Conservation (phyloP, 2,797 vertebrate genomes). For the Dallia pectoralis region DNA sequence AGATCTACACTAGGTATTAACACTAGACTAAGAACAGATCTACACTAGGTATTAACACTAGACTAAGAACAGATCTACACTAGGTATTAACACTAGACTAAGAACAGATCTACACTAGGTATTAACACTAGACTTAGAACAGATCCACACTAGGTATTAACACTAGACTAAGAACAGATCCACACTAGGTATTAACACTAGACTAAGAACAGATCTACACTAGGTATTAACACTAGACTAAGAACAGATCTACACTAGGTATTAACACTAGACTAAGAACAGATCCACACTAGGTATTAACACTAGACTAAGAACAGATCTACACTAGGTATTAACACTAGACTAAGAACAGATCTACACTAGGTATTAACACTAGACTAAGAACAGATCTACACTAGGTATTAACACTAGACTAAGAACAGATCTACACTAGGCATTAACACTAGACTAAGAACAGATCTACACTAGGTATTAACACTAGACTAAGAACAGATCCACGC, state of each 20-base stretch:
- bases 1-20: neutral
- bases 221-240: neutral
- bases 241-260: neutral
- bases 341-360: neutral
- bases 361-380: too few relatives aligned
- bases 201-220: too few relatives aligned
- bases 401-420: too few relatives aligned
- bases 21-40: constrained; percentile 83
- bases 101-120: neutral
- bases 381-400: too few relatives aligned
- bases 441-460: too few relatives aligned
- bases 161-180: too few relatives aligned
- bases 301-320: neutral
- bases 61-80: neutral
- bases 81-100: neutral
- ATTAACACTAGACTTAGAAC: neutral
- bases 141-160: too few relatives aligned
- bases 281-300: constrained; percentile 92
- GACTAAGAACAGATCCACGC: too few relatives aligned
- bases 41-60: constrained; percentile 85
- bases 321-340: neutral
- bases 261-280: constrained; percentile 71
- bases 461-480: too few relatives aligned
- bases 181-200: neutral
- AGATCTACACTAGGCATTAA: too few relatives aligned